A percentile compares a stretch with the other conserved stretches of the same genome.
Evolutionary conservation across 2,888 invertebrate species (phyloP).

Genomic region (Drosophila robusta): DNA sequence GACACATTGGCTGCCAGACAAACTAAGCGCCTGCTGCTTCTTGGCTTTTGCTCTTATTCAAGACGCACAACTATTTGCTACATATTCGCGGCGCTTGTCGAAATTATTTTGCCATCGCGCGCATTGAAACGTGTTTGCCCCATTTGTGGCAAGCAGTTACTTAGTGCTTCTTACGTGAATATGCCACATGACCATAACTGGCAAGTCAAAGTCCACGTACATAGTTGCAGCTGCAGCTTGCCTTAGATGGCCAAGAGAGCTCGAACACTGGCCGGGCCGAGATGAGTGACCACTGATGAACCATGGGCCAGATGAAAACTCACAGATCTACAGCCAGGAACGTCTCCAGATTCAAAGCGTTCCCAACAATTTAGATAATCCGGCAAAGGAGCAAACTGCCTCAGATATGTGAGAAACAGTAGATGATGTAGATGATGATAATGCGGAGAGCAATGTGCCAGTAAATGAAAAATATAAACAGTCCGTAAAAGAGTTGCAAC

Average conservation of each 20-base stretch:
- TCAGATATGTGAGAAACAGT: background rate
- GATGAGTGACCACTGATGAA: background rate
- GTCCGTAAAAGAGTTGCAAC: too few relatives aligned
- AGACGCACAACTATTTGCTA: slow-evolving; percentile 53
- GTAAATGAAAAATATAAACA: too few relatives aligned
- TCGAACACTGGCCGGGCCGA: background rate
- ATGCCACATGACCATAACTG: slow-evolving; percentile 53
- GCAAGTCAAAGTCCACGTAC: slow-evolving; percentile 17
- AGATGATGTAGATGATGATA: background rate
- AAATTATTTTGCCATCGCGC: slow-evolving; percentile 53
- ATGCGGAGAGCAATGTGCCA: background rate
- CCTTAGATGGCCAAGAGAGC: slow-evolving; percentile 32
- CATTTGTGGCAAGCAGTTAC: slow-evolving; percentile 62
- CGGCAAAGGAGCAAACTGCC: slow-evolving; percentile 7
- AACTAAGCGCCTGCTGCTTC: background rate
- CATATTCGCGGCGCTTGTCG: slow-evolving; percentile 56
- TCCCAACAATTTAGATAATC: slow-evolving; percentile 21
- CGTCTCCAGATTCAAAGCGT: background rate
- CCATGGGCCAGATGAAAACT: background rate
- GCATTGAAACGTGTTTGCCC: slow-evolving; percentile 55
- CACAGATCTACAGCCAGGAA: background rate
- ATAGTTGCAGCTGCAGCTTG: slow-evolving; percentile 18
- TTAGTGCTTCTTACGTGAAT: slow-evolving; percentile 37
- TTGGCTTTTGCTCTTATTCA: background rate
- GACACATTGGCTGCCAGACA: slow-evolving; percentile 1